Evolutionary conservation across 2,888 invertebrate species (phyloP).

Genomic region (Drosophila percnosoma): DNA sequence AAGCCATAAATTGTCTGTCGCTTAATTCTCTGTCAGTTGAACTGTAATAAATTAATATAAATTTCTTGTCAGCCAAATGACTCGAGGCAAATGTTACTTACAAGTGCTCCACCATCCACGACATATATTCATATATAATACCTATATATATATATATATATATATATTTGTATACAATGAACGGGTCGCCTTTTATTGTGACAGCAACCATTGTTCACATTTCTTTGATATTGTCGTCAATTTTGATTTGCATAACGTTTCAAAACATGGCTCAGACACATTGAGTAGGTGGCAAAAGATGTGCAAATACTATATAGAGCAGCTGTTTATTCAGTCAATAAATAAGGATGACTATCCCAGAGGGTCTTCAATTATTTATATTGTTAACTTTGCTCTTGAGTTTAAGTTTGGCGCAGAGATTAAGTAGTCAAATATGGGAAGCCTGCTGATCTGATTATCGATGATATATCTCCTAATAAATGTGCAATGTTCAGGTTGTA

Average conservation of each 20-base stretch:
- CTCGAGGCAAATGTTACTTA: conserved; percentile 48
- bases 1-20: conserved; percentile 83
- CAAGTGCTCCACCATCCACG: conserved; percentile 35
- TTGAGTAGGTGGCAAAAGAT: background rate
- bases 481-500: background rate
- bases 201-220: conserved; percentile 37
- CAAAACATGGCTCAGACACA: background rate
- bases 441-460: background rate
- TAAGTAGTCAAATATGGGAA: background rate
- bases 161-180: conserved; percentile 17
- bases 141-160: background rate
- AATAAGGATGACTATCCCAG: background rate
- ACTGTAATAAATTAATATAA: conserved; percentile 84
- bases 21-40: conserved; percentile 84
- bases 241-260: conserved; percentile 36
- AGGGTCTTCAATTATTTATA: background rate
- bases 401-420: background rate
- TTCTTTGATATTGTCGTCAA: conserved; percentile 24
- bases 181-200: conserved; percentile 19
- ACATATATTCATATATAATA: conserved; percentile 1
- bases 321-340: no score
- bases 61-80: conserved; percentile 79
- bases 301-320: background rate
- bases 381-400: background rate
- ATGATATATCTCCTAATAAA: background rate